Evolutionary conservation across 2,888 invertebrate species (phyloP).

Genomic region (Amphipoea lucens): DNA sequence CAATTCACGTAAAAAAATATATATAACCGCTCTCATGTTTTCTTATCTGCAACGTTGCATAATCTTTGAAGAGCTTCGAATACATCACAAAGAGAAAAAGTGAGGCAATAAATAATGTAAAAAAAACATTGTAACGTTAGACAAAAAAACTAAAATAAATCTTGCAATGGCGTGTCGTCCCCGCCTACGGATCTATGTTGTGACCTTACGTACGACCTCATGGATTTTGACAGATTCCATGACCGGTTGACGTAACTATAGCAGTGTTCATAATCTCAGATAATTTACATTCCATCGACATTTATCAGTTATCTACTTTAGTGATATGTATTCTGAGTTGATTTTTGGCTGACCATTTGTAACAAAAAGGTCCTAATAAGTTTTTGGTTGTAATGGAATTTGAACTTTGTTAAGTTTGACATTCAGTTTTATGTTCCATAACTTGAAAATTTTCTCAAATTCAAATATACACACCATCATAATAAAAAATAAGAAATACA

Average conservation of each 20-base stretch:
- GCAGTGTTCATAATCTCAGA: not conserved
- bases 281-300: not conserved
- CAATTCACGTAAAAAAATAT: not conserved
- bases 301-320: not conserved
- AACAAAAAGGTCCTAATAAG: not conserved
- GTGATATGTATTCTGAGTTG: not conserved
- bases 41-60: not conserved
- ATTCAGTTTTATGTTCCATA: not conserved
- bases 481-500: conserved; percentile 6
- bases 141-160: conserved; percentile 56
- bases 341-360: not conserved
- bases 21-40: not conserved
- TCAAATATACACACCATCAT: conserved; percentile 26
- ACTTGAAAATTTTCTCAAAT: not conserved
- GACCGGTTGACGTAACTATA: conserved; percentile 19
- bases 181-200: conserved; percentile 51
- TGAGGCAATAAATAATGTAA: conserved; percentile 34
- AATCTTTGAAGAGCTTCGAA: conserved; percentile 14
- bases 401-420: not conserved
- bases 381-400: not conserved
- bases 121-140: conserved; percentile 40
- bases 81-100: conserved; percentile 30
- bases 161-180: conserved; percentile 42
- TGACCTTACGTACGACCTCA: conserved; percentile 51
- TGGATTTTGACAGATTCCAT: conserved; percentile 54